These are phyloP conservation scores for Hirundichthys speculiger DNA, from an alignment of 2,113 vertebrate genomes.

Conservation along the genomic window DNA sequence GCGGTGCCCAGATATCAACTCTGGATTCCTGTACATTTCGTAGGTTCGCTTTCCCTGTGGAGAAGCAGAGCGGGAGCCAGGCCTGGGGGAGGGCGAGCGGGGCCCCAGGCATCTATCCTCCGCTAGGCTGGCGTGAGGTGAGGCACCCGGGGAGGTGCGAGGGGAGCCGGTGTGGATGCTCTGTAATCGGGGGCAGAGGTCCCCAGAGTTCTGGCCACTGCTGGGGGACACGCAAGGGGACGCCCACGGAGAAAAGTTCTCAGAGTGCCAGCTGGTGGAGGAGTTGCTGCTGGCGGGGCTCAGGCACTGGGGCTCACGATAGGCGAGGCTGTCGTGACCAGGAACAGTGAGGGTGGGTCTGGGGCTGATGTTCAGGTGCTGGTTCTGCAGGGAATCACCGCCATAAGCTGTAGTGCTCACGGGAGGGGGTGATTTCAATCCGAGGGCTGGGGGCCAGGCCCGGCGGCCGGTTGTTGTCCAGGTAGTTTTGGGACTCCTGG, in stretches of 20 bases:
- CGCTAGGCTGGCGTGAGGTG: conserved; percentile 88
- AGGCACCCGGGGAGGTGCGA: conserved; percentile 91
- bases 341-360: conserved; percentile 94
- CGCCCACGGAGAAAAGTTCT: conserved; percentile 92
- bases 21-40: conserved; percentile 88
- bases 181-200: conserved; percentile 95
- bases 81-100: conserved; percentile 89
- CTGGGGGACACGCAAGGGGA: conserved; percentile 98
- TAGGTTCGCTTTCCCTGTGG: conserved; percentile 96
- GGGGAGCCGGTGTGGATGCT: conserved; percentile 97
- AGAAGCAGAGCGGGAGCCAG: conserved; percentile 92
- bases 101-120: conserved; percentile 90
- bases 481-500: conserved; percentile 87
- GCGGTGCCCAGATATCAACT: conserved; percentile 81
- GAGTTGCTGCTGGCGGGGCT: conserved; percentile 98
- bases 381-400: conserved; percentile 89
- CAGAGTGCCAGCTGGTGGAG: conserved; percentile 98
- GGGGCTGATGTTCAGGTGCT: conserved; percentile 86
- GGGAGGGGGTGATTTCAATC: conserved; percentile 97
- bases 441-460: conserved; percentile 91
- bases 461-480: conserved; percentile 81
- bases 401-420: conserved; percentile 93
- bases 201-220: conserved; percentile 88
- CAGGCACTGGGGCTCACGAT: conserved; percentile 96
- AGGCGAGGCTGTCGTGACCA: conserved; percentile 87